These are phyloP conservation scores for Lasiurus cinereus DNA, from an alignment of 2,113 vertebrate genomes.

Conservation along the genomic window DNA sequence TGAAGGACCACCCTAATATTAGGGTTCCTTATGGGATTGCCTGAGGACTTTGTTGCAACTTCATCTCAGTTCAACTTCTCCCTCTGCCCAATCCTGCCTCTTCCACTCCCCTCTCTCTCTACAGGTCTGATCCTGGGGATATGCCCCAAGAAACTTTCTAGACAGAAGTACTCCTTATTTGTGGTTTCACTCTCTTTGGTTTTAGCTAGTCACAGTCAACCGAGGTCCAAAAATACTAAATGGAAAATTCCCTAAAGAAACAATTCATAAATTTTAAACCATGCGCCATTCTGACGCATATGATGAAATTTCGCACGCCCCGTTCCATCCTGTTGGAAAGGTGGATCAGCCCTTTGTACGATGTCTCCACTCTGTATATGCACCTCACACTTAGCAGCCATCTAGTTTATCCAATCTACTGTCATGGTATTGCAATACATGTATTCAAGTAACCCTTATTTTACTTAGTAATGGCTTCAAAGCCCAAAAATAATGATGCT, in stretches of 20 bases:
- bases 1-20: background rate
- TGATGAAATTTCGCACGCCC: background rate
- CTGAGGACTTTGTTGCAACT: background rate
- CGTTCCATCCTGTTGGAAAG: too few relatives aligned
- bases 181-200: background rate
- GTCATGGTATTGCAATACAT: background rate
- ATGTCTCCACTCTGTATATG: background rate
- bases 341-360: background rate
- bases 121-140: background rate
- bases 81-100: background rate
- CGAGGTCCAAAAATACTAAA: background rate
- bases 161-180: background rate
- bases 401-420: background rate
- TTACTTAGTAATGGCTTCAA: background rate
- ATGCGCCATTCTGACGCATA: background rate
- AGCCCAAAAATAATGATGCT: background rate
- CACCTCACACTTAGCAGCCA: background rate
- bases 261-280: background rate
- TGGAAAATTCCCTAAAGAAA: background rate
- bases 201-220: background rate
- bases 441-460: background rate
- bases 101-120: background rate
- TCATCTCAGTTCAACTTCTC: background rate
- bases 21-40: background rate
- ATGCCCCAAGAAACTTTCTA: background rate